Evolutionary conservation across 1,140 invertebrate species (phyloP), one percentile per base, ranked within the genome.

Genomic region (Drosophila arawakana): DNA sequence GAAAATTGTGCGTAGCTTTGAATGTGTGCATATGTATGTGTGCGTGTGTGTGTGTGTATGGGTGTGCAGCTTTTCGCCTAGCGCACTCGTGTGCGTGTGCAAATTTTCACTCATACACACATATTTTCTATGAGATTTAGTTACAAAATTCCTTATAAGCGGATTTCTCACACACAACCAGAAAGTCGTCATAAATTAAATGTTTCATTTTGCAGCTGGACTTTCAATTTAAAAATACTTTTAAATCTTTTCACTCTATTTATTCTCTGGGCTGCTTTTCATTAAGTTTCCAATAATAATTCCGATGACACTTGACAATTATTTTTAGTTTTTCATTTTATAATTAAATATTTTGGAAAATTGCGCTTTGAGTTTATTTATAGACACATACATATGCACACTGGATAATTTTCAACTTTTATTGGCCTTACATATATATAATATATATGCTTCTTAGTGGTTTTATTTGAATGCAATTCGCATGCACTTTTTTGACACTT

Each of bases 71-170:
- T 86, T 82, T 88, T 60, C 30, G 37, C 44, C 39, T 30, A 55
- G 44, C 68, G 47, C 80, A 15, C 63, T 67, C 67, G 68, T 72
- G 85, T 73, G 60, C 80, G 70, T 73, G 74, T 72, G 85, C 80
- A 74, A 90, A 84, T 68, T 85, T 63, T 69, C 54, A 76, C 65
- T 47, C 58, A 76, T 35, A 68, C 65, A 70, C 58, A 72, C 55
- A 55, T 50, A 58, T 39, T 50, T 76, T 58, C 73, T 78, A 73
- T 81, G 78, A 88, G 76, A 91, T 91, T 91, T 80, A 76, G 83
- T 91, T 91, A 91, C 90, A 91, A 90, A 91, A 91, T 90, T 86
- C 90, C 90, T 91, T 91, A 91, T 91, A 92, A 92, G 90, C 68
- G 71, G 82, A 85, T 91, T 77, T 84, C 57, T 65, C 52, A 41